Conservation (phyloP, 1,140 invertebrate species). For the Euschistus heros region DNA sequence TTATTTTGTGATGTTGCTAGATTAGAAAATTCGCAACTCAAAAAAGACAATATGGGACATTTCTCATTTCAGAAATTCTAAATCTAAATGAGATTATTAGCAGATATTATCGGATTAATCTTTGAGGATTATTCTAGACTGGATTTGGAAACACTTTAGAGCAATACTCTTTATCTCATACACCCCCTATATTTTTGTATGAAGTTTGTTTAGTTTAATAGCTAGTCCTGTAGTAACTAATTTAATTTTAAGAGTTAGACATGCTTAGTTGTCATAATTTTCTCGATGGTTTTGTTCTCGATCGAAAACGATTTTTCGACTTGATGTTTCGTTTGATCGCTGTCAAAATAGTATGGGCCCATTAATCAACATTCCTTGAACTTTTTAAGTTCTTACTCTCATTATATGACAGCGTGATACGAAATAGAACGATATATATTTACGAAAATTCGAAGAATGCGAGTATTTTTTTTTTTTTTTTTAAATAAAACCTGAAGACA, state of each 20-base stretch:
- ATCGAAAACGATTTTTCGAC: constrained; percentile 13
- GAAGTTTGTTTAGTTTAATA: constrained; percentile 1
- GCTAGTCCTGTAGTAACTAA: not conserved
- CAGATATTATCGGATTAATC: not conserved
- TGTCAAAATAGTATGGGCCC: not conserved
- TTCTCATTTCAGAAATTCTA: not conserved
- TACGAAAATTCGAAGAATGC: not conserved
- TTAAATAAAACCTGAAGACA: no score
- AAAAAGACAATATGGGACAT: constrained; percentile 11
- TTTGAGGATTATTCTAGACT: constrained; percentile 1
- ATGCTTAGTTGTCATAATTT: not conserved
- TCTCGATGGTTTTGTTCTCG: not conserved
- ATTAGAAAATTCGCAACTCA: constrained; percentile 10
- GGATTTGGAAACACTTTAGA: not conserved
- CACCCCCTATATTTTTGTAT: constrained; percentile 8
- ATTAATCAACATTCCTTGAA: constrained; percentile 8
- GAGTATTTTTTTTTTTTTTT: not conserved
- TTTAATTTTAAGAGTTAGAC: no score
- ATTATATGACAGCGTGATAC: not conserved
- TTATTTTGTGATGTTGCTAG: constrained; percentile 24
- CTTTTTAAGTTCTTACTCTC: not conserved
- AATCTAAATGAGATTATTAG: not conserved
- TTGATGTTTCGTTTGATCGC: not conserved
- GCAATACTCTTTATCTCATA: constrained; percentile 1
- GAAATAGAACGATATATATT: not conserved